Evolutionary conservation across 2,113 vertebrate species (phyloP).

Genomic region (Leucopsar rothschildi): DNA sequence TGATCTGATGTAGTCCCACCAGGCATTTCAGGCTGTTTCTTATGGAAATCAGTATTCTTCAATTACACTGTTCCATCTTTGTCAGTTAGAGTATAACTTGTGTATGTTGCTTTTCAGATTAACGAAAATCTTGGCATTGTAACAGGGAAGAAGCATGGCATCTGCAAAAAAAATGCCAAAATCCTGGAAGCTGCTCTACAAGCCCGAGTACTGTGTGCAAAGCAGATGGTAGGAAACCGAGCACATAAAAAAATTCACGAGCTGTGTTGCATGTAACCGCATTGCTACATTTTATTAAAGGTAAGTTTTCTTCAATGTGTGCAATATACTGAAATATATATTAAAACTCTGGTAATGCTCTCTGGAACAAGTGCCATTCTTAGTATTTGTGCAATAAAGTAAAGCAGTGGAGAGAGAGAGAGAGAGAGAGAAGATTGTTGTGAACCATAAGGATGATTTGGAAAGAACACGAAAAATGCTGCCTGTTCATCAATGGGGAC

Average conservation of each 20-base stretch:
- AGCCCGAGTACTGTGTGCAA: neutral
- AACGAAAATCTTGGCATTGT: neutral
- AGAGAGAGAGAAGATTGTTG: neutral
- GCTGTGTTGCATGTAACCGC: neutral
- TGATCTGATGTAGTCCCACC: neutral
- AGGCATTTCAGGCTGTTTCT: neutral
- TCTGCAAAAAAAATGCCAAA: conserved; percentile 12
- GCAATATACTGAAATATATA: neutral
- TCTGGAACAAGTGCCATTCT: neutral
- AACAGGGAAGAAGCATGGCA: neutral
- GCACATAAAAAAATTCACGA: neutral
- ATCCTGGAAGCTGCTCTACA: neutral
- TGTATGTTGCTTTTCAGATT: neutral
- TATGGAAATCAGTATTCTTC: neutral
- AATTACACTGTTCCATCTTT: neutral
- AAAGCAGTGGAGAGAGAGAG: neutral
- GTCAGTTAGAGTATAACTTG: neutral
- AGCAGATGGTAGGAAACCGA: conserved; percentile 24
- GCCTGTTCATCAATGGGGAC: neutral
- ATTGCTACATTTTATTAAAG: neutral
- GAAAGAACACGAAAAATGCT: neutral
- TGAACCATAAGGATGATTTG: neutral
- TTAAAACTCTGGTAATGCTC: neutral
- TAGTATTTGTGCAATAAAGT: neutral
- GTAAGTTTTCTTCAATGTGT: neutral